phyloP scores from a whole-genome alignment of 2,113 vertebrate species.

The Micronycteris hirsuta region DNA sequence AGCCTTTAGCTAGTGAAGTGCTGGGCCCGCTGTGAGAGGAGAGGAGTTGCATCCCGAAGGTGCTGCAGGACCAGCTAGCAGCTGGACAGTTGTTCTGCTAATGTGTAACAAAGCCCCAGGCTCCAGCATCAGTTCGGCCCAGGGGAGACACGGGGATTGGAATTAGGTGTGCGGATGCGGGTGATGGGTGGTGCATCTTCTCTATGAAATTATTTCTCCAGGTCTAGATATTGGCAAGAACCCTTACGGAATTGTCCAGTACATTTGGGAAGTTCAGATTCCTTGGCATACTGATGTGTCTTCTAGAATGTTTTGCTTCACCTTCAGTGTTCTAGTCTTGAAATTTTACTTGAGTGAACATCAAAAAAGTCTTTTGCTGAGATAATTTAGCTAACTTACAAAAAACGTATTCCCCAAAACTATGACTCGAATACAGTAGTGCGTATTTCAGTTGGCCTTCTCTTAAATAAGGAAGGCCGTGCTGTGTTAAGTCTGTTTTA shows the following conservation, averaged over 20 bases:
- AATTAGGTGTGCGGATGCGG: background rate
- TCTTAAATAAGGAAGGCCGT: background rate
- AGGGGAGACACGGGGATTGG: background rate
- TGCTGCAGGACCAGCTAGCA: background rate
- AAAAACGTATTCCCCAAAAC: background rate
- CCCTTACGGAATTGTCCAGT: background rate
- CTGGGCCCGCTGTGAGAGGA: background rate
- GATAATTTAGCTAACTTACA: background rate
- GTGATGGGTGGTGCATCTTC: background rate
- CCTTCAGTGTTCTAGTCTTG: background rate
- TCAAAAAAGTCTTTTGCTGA: background rate
- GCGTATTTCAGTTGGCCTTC: background rate
- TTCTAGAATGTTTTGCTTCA: background rate
- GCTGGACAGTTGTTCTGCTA: background rate
- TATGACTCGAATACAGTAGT: background rate
- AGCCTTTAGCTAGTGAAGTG: background rate
- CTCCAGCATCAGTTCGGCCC: background rate
- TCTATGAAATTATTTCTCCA: background rate
- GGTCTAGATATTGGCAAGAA: background rate
- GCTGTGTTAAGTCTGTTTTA: background rate
- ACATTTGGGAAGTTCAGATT: background rate
- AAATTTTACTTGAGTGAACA: background rate
- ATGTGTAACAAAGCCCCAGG: fast-evolving
- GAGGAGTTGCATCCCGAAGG: background rate
- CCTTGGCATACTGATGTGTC: background rate